Evolutionary conservation across 1,140 invertebrate species (phyloP), one percentile per base, ranked within the genome.

Genomic region (Cyclargus thomasi): DNA sequence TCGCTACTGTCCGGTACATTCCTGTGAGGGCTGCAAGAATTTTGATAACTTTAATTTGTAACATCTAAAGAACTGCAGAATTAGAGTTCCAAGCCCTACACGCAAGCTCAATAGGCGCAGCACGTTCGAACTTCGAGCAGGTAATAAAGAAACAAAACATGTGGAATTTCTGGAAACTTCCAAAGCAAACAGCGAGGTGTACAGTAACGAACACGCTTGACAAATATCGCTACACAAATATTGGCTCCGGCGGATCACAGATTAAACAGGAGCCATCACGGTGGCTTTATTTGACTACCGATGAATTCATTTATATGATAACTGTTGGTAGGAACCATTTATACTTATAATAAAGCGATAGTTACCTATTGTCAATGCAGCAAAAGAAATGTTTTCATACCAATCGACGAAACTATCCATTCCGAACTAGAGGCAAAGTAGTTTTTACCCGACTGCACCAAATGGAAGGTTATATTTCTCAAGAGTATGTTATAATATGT

Each of bases 151-250:
- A 59, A 21, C 55, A 20, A 59, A 59, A 55, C 53, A 20, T 20
- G 18, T 59, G 55, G 20, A 59, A 59, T 59, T 20, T 23, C 47
- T 53, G 39, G 20, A 21, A 53, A 23, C 47, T 18, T 22, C 16
- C 76, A 86, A 89, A 86, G 75, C 82, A 82, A 81, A 85, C 73
- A 76, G 78, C 79, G 72, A 81, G 79, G 85, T 88, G 85, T 87
- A 80, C 83, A 83, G 81, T 88, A 78, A 83, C 78, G 81, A 80
- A 83, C 85, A 86, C 82, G 78, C 79, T 85, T 85, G 79, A 81
- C 87, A 88, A 90, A 90, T 77, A 90, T 70, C 75, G 75, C 69
- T 84, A 76, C 75, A 71, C 81, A 90, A 90, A 88, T 86, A 88
- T 87, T 87, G 83, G 77, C 78, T 70, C 70, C 73, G 36, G 21